Evolutionary conservation across 2,888 invertebrate species (phyloP).

Genomic region (Agrotis clavis): DNA sequence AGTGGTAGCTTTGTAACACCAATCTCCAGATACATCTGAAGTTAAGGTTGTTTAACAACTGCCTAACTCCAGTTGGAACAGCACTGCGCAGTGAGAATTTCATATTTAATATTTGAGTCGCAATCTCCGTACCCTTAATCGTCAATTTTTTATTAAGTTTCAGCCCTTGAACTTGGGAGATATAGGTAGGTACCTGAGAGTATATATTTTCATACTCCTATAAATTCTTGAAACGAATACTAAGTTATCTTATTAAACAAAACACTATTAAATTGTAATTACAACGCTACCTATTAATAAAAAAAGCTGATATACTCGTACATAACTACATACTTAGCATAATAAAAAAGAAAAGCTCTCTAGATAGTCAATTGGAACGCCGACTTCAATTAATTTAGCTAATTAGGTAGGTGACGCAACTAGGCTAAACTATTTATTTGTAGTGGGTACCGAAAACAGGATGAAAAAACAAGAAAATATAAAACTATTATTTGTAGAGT

Average conservation of each 20-base stretch:
- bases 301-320: not conserved
- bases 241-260: too few species aligned
- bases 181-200: too few species aligned
- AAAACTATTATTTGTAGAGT: conserved; percentile 4
- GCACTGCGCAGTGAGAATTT: not conserved
- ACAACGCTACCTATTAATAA: not conserved
- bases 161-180: not conserved
- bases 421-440: not conserved
- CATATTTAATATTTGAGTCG: conserved; percentile 30
- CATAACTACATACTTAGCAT: not conserved
- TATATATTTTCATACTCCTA: not conserved
- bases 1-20: too few species aligned
- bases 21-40: not conserved
- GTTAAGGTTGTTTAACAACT: not conserved
- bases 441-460: not conserved
- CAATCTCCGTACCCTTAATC: conserved; percentile 19
- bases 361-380: conserved; percentile 6
- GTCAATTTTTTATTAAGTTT: conserved; percentile 17
- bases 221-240: not conserved
- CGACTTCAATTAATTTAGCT: conserved; percentile 20
- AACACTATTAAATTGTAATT: not conserved
- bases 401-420: conserved; percentile 2
- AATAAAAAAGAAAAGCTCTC: not conserved
- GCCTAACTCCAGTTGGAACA: not conserved
- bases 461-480: not conserved